These are phyloP conservation scores for Xenopus borealis DNA, from an alignment of 2,113 vertebrate genomes.

Conservation along the genomic window DNA sequence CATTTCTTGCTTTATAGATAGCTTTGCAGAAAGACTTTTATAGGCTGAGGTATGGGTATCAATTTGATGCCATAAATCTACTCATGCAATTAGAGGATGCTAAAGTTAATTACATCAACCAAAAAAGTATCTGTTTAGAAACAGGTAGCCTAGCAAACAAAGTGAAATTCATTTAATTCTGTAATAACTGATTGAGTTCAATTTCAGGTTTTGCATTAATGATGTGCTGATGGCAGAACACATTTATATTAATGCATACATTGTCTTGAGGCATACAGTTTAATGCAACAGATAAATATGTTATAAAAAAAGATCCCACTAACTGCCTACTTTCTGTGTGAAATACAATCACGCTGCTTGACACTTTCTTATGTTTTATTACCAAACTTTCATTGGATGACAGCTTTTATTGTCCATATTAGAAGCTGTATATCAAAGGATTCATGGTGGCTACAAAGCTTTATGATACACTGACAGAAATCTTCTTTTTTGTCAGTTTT, in stretches of 20 bases:
- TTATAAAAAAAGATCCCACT: constrained; percentile 1
- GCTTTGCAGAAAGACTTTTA: no score
- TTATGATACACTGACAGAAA: neutral
- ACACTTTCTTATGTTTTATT: constrained; percentile 10
- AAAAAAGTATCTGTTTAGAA: neutral
- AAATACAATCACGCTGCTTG: constrained; percentile 13
- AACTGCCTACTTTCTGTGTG: constrained; percentile 1
- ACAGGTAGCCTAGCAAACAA: neutral
- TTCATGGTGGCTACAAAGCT: neutral
- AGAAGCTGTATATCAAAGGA: constrained; percentile 4
- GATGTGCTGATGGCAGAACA: neutral
- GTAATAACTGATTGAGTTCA: neutral
- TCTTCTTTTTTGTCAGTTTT: constrained; percentile 5
- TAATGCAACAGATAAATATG: neutral
- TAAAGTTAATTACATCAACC: neutral
- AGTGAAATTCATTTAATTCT: neutral
- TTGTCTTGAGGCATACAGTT: constrained; percentile 15
- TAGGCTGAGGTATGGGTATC: no score
- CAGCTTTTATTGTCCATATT: constrained; percentile 4
- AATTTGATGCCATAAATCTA: no score
- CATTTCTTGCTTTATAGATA: no score
- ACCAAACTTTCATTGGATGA: constrained; percentile 14
- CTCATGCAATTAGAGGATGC: no score
- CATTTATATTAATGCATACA: neutral
- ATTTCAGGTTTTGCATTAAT: constrained; percentile 15